Evolutionary conservation across 1,140 invertebrate species (phyloP).

Genomic region (Aethina tumida): DNA sequence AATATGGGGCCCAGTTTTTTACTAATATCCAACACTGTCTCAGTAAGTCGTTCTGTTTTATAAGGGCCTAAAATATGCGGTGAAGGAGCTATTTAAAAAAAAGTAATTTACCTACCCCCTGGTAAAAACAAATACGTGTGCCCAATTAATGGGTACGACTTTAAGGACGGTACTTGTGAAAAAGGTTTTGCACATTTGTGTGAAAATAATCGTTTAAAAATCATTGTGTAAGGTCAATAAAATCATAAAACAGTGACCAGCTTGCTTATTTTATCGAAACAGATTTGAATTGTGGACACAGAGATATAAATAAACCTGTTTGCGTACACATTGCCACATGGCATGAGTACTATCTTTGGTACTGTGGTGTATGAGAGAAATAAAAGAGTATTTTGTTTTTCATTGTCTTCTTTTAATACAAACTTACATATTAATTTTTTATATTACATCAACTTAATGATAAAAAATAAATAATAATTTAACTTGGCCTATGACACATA

Average conservation of each 20-base stretch:
- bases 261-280: no score
- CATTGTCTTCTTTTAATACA: no score
- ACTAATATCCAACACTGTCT: slow-evolving; percentile 32
- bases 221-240: background rate
- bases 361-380: no score
- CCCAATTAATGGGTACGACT: slow-evolving; percentile 29
- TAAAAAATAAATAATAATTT: no score
- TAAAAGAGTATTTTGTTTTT: no score
- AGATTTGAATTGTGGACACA: no score
- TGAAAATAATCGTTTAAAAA: background rate
- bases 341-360: no score
- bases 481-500: no score
- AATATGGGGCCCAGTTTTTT: slow-evolving; percentile 32
- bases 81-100: background rate
- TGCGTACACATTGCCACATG: no score
- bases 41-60: slow-evolving; percentile 29
- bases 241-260: slow-evolving; percentile 1
- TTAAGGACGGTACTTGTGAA: slow-evolving; percentile 26
- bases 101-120: slow-evolving; percentile 22
- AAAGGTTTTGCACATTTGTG: slow-evolving; percentile 20
- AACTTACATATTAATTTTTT: no score
- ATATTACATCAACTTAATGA: no score
- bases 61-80: slow-evolving; percentile 27
- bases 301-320: no score
- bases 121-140: slow-evolving; percentile 34